Conservation (phyloP, 2,113 vertebrate species). For the Psammodynastes pulverulentus region DNA sequence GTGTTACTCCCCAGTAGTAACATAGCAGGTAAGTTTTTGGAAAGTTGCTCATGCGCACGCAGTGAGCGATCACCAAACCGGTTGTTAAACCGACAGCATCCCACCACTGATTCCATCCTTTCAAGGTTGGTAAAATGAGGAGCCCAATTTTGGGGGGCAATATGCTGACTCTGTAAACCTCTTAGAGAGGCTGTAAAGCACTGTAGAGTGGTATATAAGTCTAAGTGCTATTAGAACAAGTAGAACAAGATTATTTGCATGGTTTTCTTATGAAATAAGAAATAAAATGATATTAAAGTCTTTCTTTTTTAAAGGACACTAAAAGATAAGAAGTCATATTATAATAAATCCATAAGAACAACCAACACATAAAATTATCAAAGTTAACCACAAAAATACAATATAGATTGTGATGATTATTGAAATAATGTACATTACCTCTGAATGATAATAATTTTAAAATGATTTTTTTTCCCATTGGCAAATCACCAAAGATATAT, state of each 20-base stretch:
- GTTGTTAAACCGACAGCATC: no score
- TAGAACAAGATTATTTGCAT: background rate
- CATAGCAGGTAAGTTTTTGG: no score
- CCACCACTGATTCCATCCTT: no score
- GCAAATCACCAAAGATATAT: background rate
- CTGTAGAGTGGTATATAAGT: background rate
- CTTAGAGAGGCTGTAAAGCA: background rate
- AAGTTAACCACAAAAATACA: background rate
- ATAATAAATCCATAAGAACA: background rate
- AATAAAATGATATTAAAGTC: background rate
- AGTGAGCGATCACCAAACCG: no score
- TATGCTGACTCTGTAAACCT: background rate
- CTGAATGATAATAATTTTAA: no score
- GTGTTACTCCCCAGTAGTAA: no score
- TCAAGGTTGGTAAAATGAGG: background rate
- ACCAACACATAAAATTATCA: background rate
- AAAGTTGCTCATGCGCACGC: no score
- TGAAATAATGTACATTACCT: background rate
- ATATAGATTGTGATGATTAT: background rate
- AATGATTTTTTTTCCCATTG: background rate
- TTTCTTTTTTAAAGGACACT: background rate
- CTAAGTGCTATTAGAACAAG: background rate
- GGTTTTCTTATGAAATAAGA: background rate
- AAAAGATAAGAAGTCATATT: background rate
- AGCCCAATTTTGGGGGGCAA: background rate